Percentiles rank a stretch among this genome's conserved stretches.
Conservation (phyloP, 2,113 vertebrate genomes). For the Myiagra hebetior region DNA sequence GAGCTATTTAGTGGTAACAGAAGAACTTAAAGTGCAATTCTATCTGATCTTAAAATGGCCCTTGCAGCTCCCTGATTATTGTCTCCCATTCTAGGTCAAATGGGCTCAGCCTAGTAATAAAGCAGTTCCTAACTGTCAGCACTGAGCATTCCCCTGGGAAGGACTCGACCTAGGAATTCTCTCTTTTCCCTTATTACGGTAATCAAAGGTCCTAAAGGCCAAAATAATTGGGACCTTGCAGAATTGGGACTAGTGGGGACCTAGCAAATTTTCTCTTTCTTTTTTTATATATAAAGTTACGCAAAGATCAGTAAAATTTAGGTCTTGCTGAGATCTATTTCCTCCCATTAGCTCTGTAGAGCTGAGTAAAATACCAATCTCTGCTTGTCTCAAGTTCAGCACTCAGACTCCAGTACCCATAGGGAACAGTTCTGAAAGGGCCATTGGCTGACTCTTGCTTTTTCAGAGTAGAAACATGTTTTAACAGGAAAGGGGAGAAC, state of each 20-base stretch:
- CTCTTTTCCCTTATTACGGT: not conserved
- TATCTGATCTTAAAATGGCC: not conserved
- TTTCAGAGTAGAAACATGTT: constrained; percentile 6
- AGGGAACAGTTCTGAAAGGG: not conserved
- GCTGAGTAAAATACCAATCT: not conserved
- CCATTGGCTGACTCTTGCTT: not conserved
- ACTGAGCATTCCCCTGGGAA: not conserved
- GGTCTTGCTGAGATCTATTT: constrained; percentile 12
- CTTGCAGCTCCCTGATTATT: not conserved
- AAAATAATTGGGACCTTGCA: not conserved
- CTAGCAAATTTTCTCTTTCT: not conserved
- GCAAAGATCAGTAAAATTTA: not conserved
- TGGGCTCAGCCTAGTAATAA: not conserved
- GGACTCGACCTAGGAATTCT: not conserved
- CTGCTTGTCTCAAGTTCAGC: not conserved
- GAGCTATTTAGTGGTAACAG: not conserved
- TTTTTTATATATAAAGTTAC: not conserved
- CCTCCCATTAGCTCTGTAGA: not conserved
- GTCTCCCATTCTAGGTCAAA: constrained; percentile 19
- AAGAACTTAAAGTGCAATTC: constrained; percentile 38
- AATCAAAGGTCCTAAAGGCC: not conserved
- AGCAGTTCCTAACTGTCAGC: not conserved
- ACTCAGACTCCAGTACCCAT: not conserved
- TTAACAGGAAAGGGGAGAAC: not conserved
- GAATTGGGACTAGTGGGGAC: not conserved